A percentile compares a stretch with the other conserved stretches of the same genome.
Conservation (phyloP, 2,797 vertebrate genomes). For the Tapirus indicus region DNA sequence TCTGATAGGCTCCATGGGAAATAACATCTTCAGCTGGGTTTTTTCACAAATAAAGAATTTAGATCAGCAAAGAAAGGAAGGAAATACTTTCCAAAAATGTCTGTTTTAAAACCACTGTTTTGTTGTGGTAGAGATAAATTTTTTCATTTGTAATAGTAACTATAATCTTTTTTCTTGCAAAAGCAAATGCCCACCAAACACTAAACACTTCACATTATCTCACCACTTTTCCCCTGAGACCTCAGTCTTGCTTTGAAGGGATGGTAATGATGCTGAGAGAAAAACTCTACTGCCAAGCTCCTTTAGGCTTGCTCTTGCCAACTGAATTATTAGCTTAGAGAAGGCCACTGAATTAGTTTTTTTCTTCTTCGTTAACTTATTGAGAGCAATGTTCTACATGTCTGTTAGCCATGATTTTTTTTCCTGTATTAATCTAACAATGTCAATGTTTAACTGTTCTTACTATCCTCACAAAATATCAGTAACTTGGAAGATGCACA, state of each 20-base stretch:
- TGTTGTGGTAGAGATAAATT: background rate
- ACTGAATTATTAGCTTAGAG: constrained; percentile 58
- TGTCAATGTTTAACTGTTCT: constrained; percentile 49
- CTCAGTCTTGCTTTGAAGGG: constrained; percentile 10
- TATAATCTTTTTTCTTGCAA: background rate
- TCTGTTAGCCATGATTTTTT: background rate
- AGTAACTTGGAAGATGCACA: background rate
- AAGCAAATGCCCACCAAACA: background rate
- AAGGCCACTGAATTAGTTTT: background rate
- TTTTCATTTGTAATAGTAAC: background rate
- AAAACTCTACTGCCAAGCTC: background rate
- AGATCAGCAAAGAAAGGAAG: background rate
- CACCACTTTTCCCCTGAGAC: background rate
- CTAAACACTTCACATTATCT: background rate
- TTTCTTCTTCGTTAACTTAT: constrained; percentile 54
- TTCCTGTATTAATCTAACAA: constrained; percentile 54
- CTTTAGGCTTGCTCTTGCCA: constrained; percentile 16
- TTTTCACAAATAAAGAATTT: background rate
- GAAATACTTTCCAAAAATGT: background rate
- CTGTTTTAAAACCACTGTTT: background rate
- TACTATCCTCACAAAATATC: background rate
- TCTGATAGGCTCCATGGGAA: background rate
- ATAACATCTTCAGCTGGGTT: background rate
- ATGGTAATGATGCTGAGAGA: constrained; percentile 6
- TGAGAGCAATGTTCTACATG: background rate